Percentiles rank a stretch among this genome's conserved stretches.
Conservation (phyloP, 2,113 vertebrate genomes). For the Cavia aperea region DNA sequence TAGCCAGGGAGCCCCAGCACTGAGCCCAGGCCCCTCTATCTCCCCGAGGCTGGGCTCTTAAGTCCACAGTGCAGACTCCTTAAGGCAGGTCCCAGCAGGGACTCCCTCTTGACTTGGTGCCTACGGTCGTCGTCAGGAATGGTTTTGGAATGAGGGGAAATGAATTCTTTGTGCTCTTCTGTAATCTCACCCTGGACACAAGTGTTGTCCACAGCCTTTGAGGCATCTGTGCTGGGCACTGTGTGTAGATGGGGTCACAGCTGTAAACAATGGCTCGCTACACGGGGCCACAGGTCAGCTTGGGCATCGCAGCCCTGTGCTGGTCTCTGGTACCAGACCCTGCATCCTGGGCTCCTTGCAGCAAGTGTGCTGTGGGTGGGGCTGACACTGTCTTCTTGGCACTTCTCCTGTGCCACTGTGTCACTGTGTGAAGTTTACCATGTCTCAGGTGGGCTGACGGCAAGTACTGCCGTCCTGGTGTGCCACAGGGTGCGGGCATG, state of each 20-base stretch:
- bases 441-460: not conserved
- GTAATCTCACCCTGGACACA: fast-evolving
- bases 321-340: not conserved
- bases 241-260: not conserved
- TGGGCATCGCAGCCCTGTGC: not conserved
- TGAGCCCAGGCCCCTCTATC: not conserved
- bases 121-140: not conserved
- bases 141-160: not conserved
- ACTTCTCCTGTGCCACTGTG: not conserved
- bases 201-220: not conserved
- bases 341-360: not conserved
- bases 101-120: not conserved
- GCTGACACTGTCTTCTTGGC: not conserved
- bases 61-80: not conserved
- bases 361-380: not conserved
- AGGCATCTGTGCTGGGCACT: not conserved
- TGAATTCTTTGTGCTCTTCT: not conserved
- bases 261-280: fast-evolving
- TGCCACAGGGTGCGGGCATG: not conserved
- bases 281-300: not conserved
- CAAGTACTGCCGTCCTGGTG: not conserved
- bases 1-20: not conserved
- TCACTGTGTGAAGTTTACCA: not conserved
- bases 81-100: too few relatives aligned
- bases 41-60: not conserved